Evolutionary conservation across 2,888 invertebrate species (phyloP).

Genomic region (Hofmannophila pseudospretella): DNA sequence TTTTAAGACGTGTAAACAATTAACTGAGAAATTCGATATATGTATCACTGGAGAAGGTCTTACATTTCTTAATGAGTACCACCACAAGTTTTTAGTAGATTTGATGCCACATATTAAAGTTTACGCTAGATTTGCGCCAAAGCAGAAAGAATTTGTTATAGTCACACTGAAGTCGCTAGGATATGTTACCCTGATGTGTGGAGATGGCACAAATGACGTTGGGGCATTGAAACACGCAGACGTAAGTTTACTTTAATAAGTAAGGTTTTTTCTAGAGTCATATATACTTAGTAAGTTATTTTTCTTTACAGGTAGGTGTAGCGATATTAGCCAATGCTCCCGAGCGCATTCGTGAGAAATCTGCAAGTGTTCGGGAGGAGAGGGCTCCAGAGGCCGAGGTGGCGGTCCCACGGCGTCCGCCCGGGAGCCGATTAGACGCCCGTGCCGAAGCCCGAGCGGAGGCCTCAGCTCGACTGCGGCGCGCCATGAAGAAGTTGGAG

Average conservation of each 20-base stretch:
- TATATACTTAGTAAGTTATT: too few relatives aligned
- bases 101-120: slow-evolving; percentile 93
- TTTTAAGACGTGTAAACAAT: slow-evolving; percentile 67
- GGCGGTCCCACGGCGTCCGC: slow-evolving; percentile 26
- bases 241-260: too few relatives aligned
- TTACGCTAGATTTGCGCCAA: slow-evolving; percentile 98
- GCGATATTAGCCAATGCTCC: slow-evolving; percentile 92
- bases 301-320: slow-evolving; percentile 81
- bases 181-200: slow-evolving; percentile 97
- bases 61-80: slow-evolving; percentile 80
- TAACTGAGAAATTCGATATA: slow-evolving; percentile 88
- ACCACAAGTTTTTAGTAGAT: slow-evolving; percentile 80
- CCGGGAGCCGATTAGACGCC: slow-evolving; percentile 22
- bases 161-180: slow-evolving; percentile 92
- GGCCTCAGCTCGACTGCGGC: slow-evolving; percentile 75
- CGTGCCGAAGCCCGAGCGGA: slow-evolving; percentile 54
- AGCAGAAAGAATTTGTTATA: slow-evolving; percentile 98
- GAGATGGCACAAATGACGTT: slow-evolving; percentile 99
- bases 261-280: too few relatives aligned
- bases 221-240: slow-evolving; percentile 99
- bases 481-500: slow-evolving; percentile 90
- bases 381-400: slow-evolving; percentile 82
- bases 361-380: slow-evolving; percentile 77
- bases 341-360: slow-evolving; percentile 60
- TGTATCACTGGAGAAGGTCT: slow-evolving; percentile 97